These are phyloP conservation scores for Aphelocoma californica DNA, from an alignment of 2,797 vertebrate species.

Conservation along the genomic window DNA sequence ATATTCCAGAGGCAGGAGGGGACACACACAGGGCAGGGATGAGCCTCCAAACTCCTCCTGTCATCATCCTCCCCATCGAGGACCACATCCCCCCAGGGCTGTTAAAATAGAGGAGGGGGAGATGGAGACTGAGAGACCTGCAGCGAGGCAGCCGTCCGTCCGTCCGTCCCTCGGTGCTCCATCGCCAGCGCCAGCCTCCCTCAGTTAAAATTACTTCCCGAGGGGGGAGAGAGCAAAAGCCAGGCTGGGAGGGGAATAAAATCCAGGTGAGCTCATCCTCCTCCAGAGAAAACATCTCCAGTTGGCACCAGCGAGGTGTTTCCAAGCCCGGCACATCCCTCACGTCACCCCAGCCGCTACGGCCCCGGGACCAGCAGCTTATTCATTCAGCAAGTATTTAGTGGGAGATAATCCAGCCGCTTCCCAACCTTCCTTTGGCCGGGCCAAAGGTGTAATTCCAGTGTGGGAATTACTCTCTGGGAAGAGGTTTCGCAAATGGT, in stretches of 20 bases:
- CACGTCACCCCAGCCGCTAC: background rate
- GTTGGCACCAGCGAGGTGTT: background rate
- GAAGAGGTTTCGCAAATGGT: background rate
- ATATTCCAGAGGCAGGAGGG: background rate
- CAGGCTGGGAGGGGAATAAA: conserved; percentile 33
- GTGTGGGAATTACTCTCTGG: background rate
- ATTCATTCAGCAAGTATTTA: background rate
- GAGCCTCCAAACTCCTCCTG: background rate
- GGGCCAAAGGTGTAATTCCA: background rate
- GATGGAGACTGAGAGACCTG: background rate
- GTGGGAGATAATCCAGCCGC: background rate
- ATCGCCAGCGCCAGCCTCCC: background rate
- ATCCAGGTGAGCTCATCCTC: conserved; percentile 52
- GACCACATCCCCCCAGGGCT: background rate
- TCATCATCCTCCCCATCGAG: background rate
- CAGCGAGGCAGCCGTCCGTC: background rate
- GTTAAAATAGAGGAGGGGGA: background rate
- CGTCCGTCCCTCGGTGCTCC: background rate
- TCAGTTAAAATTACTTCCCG: background rate
- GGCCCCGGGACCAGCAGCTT: background rate
- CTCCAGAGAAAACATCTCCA: background rate
- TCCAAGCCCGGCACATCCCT: conserved; percentile 34
- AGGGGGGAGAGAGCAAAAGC: conserved; percentile 1
- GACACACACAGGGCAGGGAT: background rate
- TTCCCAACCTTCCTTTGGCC: background rate